Base-by-base conservation (phyloP, 2,113 vertebrate species). In the Myiagra hebetior region DNA sequence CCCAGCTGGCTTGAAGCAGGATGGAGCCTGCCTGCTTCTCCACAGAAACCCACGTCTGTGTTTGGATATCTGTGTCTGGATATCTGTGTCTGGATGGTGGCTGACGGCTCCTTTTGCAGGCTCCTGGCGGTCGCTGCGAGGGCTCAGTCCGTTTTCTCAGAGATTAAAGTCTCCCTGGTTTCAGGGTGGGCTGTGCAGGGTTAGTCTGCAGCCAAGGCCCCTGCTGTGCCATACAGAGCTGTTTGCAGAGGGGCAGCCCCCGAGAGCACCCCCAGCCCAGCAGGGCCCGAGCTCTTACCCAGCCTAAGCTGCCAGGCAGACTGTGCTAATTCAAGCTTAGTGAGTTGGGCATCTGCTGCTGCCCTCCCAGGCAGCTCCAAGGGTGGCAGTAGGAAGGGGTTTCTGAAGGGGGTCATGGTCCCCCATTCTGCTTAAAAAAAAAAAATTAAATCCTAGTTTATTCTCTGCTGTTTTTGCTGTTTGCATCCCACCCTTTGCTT, bases 91-190 rank as follows among this genome's bases (percentile, higher is more conserved):
- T 52, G 65, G 26, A 4, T 23, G 31, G 33, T 23, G 56, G 24
- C 57, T 37, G 57, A 37, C 8, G 7, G 57, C 57, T 60, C 57
- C 57, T 16, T 60, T 26, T 24, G 57, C 55, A 59, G 65, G 50
- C 52, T 85, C 84, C 31, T 85, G 3, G 2, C 0, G 0, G 33
- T 85, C 0, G 0, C 47, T 60, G 30, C 9, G 3, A 68, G 82
- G 13, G 70, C 74, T 85, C 57, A n/a, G 44, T 13, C 63, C 20
- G 3, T 85, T 92, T 74, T 74, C 67, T 35, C 44, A 41, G 74
- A 6, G 53, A 41, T 69, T 49, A 6, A 53, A 80, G 26, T 28
- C 49, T 67, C 86, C 44, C 44, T 7, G 31, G 75, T 52, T 12
- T 21, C 85, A 6, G 28, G 57, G 78, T 4, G 88, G 83, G 21